Evolutionary conservation across 1,140 invertebrate genomes (phyloP).

Genomic region (Ceratina japonica): DNA sequence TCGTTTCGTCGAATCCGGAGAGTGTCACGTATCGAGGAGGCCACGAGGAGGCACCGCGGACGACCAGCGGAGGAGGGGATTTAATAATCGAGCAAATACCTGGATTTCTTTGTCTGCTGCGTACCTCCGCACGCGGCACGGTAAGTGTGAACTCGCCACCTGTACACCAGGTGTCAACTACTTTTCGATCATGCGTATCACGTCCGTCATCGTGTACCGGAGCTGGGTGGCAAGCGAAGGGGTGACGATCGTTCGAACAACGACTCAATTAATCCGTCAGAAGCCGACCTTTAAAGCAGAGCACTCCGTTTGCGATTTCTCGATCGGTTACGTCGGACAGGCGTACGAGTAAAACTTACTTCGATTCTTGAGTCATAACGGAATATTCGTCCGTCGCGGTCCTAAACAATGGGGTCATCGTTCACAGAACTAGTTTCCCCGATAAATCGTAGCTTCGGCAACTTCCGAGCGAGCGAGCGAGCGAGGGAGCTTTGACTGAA

Average conservation of each 20-base stretch:
- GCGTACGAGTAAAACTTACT: too few species aligned
- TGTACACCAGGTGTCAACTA: neutral
- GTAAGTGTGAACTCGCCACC: constrained; percentile 8
- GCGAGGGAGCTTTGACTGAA: constrained; percentile 1
- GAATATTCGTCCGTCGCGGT: too few species aligned
- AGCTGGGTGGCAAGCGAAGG: neutral
- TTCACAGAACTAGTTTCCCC: too few species aligned
- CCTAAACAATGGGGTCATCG: too few species aligned
- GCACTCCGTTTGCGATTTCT: too few species aligned
- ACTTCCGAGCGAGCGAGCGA: neutral
- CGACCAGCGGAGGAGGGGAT: neutral
- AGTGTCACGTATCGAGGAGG: neutral
- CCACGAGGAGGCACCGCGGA: too few species aligned
- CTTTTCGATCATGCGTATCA: constrained; percentile 2
- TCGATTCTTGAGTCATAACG: too few species aligned
- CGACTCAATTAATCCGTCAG: too few species aligned
- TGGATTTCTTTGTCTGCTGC: neutral
- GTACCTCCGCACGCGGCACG: neutral
- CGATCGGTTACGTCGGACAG: too few species aligned
- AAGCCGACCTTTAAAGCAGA: too few species aligned
- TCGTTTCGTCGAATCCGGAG: neutral
- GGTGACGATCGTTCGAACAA: neutral
- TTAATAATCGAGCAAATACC: neutral
- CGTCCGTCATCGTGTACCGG: neutral
- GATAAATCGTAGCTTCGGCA: too few species aligned